These are phyloP conservation scores for Drosophila grimshawi DNA, from an alignment of 1,140 invertebrate genomes.

Conservation along the genomic window DNA sequence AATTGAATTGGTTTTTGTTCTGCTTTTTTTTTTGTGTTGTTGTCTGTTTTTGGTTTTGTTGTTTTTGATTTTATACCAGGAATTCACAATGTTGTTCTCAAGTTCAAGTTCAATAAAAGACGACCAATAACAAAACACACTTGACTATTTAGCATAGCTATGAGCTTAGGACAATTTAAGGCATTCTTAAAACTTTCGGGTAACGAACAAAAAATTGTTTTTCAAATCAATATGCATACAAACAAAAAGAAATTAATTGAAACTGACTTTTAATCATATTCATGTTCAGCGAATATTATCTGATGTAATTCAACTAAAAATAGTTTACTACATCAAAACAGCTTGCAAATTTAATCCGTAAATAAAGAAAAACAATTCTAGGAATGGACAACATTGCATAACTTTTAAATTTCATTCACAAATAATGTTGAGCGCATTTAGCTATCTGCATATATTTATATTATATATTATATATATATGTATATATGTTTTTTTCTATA, in stretches of 20 bases:
- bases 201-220: constrained; percentile 50
- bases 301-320: not conserved
- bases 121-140: constrained; percentile 5
- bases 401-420: too few species aligned
- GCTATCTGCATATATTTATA: too few species aligned
- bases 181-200: constrained; percentile 58
- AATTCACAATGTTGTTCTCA: constrained; percentile 64
- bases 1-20: constrained; percentile 6
- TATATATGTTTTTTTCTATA: too few species aligned
- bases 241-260: not conserved
- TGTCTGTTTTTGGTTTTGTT: constrained; percentile 37
- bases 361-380: not conserved
- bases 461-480: too few species aligned
- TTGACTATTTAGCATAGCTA: constrained; percentile 34
- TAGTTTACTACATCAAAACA: not conserved
- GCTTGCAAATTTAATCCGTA: not conserved
- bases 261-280: not conserved
- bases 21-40: constrained; percentile 23
- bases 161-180: constrained; percentile 37
- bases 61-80: constrained; percentile 64
- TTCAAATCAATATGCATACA: too few species aligned
- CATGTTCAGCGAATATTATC: not conserved
- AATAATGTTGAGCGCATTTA: too few species aligned
- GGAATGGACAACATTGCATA: too few species aligned
- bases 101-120: constrained; percentile 68